Conservation (phyloP, 2,113 vertebrate genomes). For the Clarias batrachus region DNA sequence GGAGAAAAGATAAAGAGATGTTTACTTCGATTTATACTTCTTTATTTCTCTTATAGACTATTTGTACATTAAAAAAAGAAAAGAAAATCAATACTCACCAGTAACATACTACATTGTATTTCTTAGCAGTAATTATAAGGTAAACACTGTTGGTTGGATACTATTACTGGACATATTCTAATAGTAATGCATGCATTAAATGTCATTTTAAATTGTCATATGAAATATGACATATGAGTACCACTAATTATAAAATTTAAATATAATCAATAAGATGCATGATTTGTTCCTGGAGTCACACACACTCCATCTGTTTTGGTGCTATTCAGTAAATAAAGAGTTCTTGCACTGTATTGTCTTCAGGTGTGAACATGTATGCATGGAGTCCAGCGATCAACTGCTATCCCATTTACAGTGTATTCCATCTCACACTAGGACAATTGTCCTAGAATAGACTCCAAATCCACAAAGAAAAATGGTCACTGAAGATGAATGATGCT, state of each 20-base stretch:
- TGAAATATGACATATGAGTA: not conserved
- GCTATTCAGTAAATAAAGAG: not conserved
- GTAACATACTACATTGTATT: not conserved
- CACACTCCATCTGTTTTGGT: not conserved
- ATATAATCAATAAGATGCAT: not conserved
- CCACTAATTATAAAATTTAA: not conserved
- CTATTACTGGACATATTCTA: not conserved
- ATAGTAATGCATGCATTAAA: conserved; percentile 3
- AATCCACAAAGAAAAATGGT: not conserved
- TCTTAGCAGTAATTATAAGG: not conserved
- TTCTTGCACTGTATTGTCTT: not conserved
- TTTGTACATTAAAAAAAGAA: not conserved
- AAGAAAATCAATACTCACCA: not conserved
- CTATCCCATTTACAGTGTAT: not conserved
- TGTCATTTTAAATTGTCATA: not conserved
- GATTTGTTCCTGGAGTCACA: not conserved
- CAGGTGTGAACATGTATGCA: not conserved
- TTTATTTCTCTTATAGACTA: not conserved
- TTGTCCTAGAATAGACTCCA: not conserved
- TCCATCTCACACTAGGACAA: not conserved
- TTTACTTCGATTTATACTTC: not conserved
- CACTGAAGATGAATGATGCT: not conserved
- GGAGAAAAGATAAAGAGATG: not conserved
- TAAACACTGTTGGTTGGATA: not conserved
- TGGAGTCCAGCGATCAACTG: not conserved